Conservation (phyloP, 2,113 vertebrate genomes). For the Candoia aspera region DNA sequence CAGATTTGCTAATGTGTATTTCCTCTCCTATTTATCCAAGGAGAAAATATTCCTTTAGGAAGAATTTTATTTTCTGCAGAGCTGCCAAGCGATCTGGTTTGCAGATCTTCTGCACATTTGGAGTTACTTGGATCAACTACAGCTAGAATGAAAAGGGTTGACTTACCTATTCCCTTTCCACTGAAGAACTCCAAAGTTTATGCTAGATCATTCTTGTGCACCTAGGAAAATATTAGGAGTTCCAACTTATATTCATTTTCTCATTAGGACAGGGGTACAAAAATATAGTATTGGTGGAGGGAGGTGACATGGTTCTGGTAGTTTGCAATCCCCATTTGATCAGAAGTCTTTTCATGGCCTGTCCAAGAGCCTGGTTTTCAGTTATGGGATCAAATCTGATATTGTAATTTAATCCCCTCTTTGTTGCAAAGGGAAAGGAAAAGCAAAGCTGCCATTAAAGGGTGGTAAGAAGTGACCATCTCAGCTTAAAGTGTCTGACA, state of each 20-base stretch:
- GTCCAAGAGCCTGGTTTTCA: neutral
- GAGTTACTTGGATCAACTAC: accelerated
- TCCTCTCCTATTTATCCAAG: neutral
- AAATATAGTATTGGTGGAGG: neutral
- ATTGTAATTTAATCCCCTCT: no score
- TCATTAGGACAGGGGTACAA: neutral
- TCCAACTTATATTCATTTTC: neutral
- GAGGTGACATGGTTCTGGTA: neutral
- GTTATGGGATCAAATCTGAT: neutral
- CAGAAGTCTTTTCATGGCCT: neutral
- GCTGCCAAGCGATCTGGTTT: neutral
- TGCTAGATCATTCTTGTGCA: neutral
- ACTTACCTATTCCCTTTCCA: neutral
- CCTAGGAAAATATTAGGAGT: neutral
- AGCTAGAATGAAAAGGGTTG: neutral
- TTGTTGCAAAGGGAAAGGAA: neutral
- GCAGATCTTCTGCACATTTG: neutral
- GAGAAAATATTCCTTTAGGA: neutral
- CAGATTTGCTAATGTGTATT: neutral
- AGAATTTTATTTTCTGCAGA: neutral
- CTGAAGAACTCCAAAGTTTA: neutral
- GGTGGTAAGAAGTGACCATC: neutral
- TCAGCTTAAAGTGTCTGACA: no score
- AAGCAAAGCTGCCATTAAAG: neutral
- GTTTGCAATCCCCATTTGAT: neutral